Evolutionary conservation across 2,113 vertebrate species (phyloP).

Genomic region (Trogon melanurus): DNA sequence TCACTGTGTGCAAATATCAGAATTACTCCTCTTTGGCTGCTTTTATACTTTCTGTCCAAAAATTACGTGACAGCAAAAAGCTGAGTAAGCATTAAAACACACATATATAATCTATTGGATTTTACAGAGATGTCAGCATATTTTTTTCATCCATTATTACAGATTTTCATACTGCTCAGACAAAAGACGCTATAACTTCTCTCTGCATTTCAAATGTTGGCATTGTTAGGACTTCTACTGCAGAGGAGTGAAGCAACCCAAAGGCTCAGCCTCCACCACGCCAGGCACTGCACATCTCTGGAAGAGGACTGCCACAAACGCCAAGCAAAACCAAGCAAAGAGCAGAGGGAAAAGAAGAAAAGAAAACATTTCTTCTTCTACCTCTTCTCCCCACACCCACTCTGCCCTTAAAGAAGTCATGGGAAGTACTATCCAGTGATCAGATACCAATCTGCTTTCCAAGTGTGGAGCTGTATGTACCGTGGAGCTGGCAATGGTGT

Average conservation of each 20-base stretch:
- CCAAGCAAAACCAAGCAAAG: background rate
- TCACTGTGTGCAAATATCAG: conserved; percentile 19
- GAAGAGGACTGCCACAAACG: background rate
- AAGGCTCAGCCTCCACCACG: rapidly evolving
- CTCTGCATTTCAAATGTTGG: background rate
- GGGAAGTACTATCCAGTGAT: background rate
- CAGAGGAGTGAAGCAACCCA: rapidly evolving
- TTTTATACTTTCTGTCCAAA: conserved; percentile 58
- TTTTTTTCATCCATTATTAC: conserved; percentile 36
- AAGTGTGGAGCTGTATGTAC: background rate
- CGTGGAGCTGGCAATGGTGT: rapidly evolving
- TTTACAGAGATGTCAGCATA: conserved; percentile 58
- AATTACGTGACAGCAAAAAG: conserved; percentile 50
- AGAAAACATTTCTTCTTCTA: background rate
- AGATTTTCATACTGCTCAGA: conserved; percentile 34
- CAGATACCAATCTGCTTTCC: rapidly evolving
- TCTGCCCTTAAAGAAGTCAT: background rate
- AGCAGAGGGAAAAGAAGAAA: background rate
- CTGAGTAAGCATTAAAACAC: conserved; percentile 50
- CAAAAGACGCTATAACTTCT: background rate
- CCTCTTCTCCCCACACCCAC: background rate
- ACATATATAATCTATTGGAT: conserved; percentile 40
- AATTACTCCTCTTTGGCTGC: background rate
- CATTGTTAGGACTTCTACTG: background rate
- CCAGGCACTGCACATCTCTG: rapidly evolving